Percentiles rank a stretch among this genome's conserved stretches.
Conservation (phyloP, 2,888 invertebrate species). For the Tethea ocularis region DNA sequence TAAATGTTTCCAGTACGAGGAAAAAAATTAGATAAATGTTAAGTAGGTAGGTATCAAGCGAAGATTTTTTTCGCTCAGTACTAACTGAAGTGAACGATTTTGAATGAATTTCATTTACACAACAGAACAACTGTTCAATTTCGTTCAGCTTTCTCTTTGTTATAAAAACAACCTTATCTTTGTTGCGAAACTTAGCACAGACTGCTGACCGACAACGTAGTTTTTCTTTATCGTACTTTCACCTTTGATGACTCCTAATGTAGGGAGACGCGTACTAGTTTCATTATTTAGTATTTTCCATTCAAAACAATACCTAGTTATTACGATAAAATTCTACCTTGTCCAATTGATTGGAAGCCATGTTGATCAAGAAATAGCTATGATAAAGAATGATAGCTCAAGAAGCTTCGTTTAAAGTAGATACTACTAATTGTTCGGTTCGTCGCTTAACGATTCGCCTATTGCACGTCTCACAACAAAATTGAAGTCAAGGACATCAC, state of each 20-base stretch:
- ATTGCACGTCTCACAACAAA: conserved; percentile 20
- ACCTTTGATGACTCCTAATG: conserved; percentile 25
- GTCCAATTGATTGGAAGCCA: too few species aligned
- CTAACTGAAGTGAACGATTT: background rate
- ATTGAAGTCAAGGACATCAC: conserved; percentile 38
- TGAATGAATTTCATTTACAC: conserved; percentile 15
- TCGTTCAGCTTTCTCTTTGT: conserved; percentile 41
- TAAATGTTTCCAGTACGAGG: background rate
- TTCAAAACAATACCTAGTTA: background rate
- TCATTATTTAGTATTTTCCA: background rate
- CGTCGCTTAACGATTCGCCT: conserved; percentile 11
- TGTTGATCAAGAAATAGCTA: too few species aligned
- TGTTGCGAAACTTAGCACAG: conserved; percentile 26
- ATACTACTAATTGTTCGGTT: conserved; percentile 15
- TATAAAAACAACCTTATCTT: conserved; percentile 26
- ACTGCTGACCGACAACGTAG: conserved; percentile 25
- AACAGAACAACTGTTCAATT: conserved; percentile 30
- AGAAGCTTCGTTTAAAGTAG: conserved; percentile 15
- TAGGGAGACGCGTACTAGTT: background rate
- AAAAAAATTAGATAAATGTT: background rate
- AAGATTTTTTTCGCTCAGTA: background rate
- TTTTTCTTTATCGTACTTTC: conserved; percentile 46
- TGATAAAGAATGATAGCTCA: conserved; percentile 7
- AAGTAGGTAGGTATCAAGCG: background rate
- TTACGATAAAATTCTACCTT: too few species aligned